Conservation (phyloP, 2,888 invertebrate species). For the Sesamia inferens region DNA sequence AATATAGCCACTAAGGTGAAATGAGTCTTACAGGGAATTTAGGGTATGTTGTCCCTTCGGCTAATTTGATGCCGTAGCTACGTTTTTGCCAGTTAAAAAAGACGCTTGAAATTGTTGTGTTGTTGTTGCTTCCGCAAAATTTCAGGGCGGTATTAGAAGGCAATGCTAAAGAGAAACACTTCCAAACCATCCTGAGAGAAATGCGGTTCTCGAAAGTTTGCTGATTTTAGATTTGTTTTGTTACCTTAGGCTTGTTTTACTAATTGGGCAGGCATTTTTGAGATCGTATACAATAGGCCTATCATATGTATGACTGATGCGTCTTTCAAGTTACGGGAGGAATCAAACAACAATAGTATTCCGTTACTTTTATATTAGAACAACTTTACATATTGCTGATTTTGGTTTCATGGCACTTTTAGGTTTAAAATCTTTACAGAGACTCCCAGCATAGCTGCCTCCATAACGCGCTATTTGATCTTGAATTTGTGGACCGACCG, state of each 20-base stretch:
- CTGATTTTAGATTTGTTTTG: slow-evolving; percentile 26
- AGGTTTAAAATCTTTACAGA: too few relatives aligned
- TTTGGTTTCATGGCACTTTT: too few relatives aligned
- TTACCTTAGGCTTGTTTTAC: neutral
- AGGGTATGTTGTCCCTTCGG: slow-evolving; percentile 61
- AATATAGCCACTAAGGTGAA: slow-evolving; percentile 67
- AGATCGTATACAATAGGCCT: neutral
- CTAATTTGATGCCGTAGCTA: slow-evolving; percentile 66
- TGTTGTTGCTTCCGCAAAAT: slow-evolving; percentile 41
- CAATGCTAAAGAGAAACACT: slow-evolving; percentile 29
- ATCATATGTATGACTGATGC: neutral
- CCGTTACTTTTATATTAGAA: too few relatives aligned
- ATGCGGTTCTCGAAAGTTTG: slow-evolving; percentile 36
- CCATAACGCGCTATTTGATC: too few relatives aligned
- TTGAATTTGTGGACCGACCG: too few relatives aligned
- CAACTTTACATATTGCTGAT: too few relatives aligned
- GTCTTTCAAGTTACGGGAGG: too few relatives aligned
- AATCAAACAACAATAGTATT: too few relatives aligned
- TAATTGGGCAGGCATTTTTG: neutral
- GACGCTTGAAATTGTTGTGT: slow-evolving; percentile 38
- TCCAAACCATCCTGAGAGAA: slow-evolving; percentile 33
- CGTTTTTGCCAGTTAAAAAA: slow-evolving; percentile 39
- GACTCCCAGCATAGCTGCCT: too few relatives aligned
- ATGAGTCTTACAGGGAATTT: slow-evolving; percentile 62
- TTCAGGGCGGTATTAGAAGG: slow-evolving; percentile 41